These are phyloP conservation scores for Cheilosia pagana DNA, from an alignment of 2,888 invertebrate genomes.

Conservation along the genomic window DNA sequence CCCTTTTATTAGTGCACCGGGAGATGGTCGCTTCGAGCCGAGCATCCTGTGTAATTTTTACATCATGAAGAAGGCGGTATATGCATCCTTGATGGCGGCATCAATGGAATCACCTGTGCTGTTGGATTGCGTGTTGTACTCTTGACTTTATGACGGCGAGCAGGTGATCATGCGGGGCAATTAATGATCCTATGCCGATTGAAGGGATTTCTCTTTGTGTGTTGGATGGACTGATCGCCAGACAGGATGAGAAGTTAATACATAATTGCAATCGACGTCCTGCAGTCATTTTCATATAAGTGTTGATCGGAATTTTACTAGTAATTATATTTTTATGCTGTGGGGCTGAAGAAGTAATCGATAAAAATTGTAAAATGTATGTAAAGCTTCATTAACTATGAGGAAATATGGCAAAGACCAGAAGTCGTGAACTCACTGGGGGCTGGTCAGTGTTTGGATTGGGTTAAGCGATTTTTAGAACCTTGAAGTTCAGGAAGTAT, in stretches of 20 bases:
- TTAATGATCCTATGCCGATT: slow-evolving; percentile 42
- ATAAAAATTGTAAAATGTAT: neutral
- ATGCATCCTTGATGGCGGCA: slow-evolving; percentile 52
- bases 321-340: slow-evolving; percentile 34
- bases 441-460: too few species aligned
- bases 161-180: slow-evolving; percentile 62
- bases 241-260: slow-evolving; percentile 53
- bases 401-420: too few species aligned
- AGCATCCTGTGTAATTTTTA: slow-evolving; percentile 68
- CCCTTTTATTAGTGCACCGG: slow-evolving; percentile 65
- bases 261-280: slow-evolving; percentile 53
- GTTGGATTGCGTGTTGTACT: slow-evolving; percentile 63
- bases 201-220: slow-evolving; percentile 21
- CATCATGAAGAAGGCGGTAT: slow-evolving; percentile 42
- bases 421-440: too few species aligned
- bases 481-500: too few species aligned
- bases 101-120: slow-evolving; percentile 70
- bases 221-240: slow-evolving; percentile 37
- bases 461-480: too few species aligned
- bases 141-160: slow-evolving; percentile 54
- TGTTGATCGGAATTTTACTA: slow-evolving; percentile 18
- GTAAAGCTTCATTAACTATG: neutral
- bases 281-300: slow-evolving; percentile 38
- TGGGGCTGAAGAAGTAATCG: neutral
- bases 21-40: slow-evolving; percentile 35